Base-by-base conservation (phyloP, 2,888 invertebrate genomes). In the Protula sp. region DNA sequence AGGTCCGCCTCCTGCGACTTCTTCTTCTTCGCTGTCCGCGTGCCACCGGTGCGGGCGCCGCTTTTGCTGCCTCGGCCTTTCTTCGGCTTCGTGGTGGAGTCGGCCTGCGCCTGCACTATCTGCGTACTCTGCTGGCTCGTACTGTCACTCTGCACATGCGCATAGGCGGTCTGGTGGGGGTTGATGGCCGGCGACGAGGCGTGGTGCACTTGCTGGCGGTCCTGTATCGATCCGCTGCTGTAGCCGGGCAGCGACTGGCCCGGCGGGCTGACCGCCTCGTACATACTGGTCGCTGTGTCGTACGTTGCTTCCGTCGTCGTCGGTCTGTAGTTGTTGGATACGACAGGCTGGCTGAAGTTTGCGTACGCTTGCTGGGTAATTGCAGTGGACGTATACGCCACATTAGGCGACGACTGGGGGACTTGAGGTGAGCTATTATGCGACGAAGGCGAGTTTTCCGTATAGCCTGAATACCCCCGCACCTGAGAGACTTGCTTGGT, bases 51-150 rank as follows among this genome's bases (percentile, higher is more conserved):
- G 5, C 66, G 65, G 55, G 72, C 72, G 63, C 71, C 73, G 64
- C 72, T 74, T 22, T 70, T 63, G 38, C 68, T 61, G 9, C 72
- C 60, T 2, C 66, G 57, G n/a, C n/a, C n/a, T 55, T 71, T 70
- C 58, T 76, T 76, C 22, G 75, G 74, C 62, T 75, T 74, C 26
- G 78, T 77, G 19, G 77, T 77, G 3, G 78, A 77, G 63, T 78
- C 78, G 14, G 78, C 72, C 28, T 72, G 68, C 0, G 78, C 76
- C 61, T 76, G 76, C 4, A 77, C 69, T 28, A 75, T 68, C 4
- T 5, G 5, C 5, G 50, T 19, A 5, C 22, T 5, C 24, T 50
- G 50, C 24, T 50, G 50, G 22, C 9, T 19, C 9, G 38, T 38
- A 19, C 9, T 14, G 38, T 9, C 19, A 19, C 38, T 38, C 19